phyloP scores from a whole-genome alignment of 2,888 invertebrate species.

The Leptinotarsa rubiginosa region DNA sequence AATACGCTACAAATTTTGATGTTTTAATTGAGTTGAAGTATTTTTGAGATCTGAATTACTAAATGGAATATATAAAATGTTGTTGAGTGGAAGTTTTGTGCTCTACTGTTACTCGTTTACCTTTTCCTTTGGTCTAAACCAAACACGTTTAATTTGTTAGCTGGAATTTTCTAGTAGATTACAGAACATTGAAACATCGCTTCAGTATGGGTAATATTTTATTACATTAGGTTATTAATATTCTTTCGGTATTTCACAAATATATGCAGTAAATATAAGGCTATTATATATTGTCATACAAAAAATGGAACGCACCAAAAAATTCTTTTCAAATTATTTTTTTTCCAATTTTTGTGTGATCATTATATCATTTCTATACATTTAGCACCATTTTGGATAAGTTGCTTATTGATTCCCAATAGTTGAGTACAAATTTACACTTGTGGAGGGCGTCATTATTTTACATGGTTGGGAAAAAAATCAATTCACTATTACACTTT shows the following conservation, averaged over 20 bases:
- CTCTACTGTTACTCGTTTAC: background rate
- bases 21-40: background rate
- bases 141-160: no score
- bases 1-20: background rate
- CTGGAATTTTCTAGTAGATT: no score
- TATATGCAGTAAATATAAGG: conserved; percentile 35
- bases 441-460: background rate
- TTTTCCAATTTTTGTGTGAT: conserved; percentile 13
- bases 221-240: conserved; percentile 35
- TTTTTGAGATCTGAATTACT: background rate
- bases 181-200: background rate
- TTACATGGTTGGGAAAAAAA: no score
- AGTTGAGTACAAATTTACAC: conserved; percentile 31
- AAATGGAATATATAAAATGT: background rate
- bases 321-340: background rate
- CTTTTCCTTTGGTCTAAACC: no score
- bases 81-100: background rate
- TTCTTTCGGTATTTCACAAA: conserved; percentile 24
- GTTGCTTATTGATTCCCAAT: conserved; percentile 44
- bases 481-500: no score
- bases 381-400: conserved; percentile 49
- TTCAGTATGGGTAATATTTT: conserved; percentile 22
- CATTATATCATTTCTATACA: conserved; percentile 35
- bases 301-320: conserved; percentile 3
- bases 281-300: conserved; percentile 28